Base-by-base conservation (phyloP, 2,797 vertebrate species). In the Borostomias antarcticus region DNA sequence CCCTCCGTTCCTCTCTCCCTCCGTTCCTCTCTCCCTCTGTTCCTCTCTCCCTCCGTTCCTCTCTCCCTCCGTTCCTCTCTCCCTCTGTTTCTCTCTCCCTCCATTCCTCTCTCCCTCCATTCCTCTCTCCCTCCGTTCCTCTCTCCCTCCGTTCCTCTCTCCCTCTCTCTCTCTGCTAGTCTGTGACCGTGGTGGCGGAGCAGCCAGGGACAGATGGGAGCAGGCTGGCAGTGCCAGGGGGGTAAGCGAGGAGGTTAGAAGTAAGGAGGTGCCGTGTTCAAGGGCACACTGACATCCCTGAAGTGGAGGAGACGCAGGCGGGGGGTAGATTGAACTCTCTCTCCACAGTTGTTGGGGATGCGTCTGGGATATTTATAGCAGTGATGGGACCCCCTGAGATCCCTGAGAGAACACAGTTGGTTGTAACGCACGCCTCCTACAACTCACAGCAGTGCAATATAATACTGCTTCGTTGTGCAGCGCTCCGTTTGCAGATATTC, bases 191-290 rank as follows among this genome's bases (percentile, higher is more conserved):
- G 89, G 88, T 85, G 58, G 66, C 30, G 35, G 75, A 76, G 81
- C 82, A n/a, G n/a, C n/a, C n/a, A 70, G 75, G 76, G 71, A 86
- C 92, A 93, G 92, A 93, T 93, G 91, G 92, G 83, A 62, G 78
- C 86, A 64, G 88, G 89, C 89, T 90, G 85, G 88, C 72, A 82
- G 85, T 87, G 87, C 88, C 82, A 43, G 83, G 57, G 73, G 86
- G 86, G 86, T 83, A 87, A 87, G 70, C 28, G 78, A 78, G 58
- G 79, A 85, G 80, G 79, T 81, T 84, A 78, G 73, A 64, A 37
- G 73, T 65, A 77, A 72, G 71, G 64, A 80, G 77, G 76, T 79
- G 77, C 73, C 76, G 62, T 54, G 70, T 82, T 88, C 81, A 88
- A 88, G 84, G 85, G 70, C 85, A 84, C 72, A 40, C 77, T 78